Base-by-base conservation (phyloP, 2,888 invertebrate species). In the Lordiphosa andalusiaca region DNA sequence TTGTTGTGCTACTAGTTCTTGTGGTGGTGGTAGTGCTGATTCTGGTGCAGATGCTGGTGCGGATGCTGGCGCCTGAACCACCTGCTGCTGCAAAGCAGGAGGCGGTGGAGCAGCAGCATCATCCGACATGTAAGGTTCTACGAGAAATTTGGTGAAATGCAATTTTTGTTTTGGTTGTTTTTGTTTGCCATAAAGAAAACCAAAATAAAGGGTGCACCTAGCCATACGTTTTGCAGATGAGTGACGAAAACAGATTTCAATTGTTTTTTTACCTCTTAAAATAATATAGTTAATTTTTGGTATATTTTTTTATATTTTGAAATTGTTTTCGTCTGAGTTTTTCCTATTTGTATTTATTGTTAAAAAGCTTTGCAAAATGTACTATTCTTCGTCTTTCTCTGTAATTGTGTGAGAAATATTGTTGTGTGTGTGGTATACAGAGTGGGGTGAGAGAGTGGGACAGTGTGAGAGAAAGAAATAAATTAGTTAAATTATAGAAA, bases 371-470 rank as follows among this genome's bases (percentile, higher is more conserved):
- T 52, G 50, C 40, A 48, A 37, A 67, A 65, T 62, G 46, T 55
- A 54, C 71, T 80, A 69, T 61, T 80, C 80, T 83, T 80, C 80
- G 76, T 80, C 80, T 82, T 82, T 80, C 64, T 80, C 80, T 80
- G 80, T 67, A 82, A 82, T 63, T 73, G 69, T 65, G 30, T 67
- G 37, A 44, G 70, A 81, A 69, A 64, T 61, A 55, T 39, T 41
- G 49, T 48, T 60, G 57, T 53, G 49, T 68, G 70, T 70, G 70
- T 81, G 71, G 37, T 55, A 33, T 39, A 57, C 36, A 23, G 7
- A 52, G 53, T 25, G 42, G 51, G 38, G 53, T n/a, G 47, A 30
- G 30, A 30, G 9, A 30, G 30, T 30, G 30, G 30, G 30, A 30
- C 30, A 10, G 30, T 30, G 30, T 30, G 30, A 30, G 30, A 30